A percentile compares a stretch with the other conserved stretches of the same genome.
phyloP scores from a whole-genome alignment of 1,140 invertebrate genomes.

The Holotrichia oblita region DNA sequence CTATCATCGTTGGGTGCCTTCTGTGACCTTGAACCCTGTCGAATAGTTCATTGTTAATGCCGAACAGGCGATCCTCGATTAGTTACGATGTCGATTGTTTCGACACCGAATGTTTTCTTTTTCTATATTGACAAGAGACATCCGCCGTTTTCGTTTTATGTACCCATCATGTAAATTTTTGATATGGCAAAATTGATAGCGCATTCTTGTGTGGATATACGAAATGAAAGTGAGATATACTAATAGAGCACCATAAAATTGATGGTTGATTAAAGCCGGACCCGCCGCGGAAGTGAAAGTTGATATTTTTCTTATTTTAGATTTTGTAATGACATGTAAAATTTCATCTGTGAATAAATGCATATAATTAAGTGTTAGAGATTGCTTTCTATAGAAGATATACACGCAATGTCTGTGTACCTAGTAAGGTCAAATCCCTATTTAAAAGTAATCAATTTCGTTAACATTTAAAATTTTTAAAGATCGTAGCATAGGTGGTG shows the following conservation, averaged over 20 bases:
- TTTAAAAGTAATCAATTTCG: no score
- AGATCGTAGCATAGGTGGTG: no score
- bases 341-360: conserved; percentile 13
- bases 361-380: not conserved
- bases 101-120: not conserved
- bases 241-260: not conserved
- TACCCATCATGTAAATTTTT: not conserved
- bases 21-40: conserved; percentile 40
- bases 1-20: conserved; percentile 1
- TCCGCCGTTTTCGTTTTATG: not conserved
- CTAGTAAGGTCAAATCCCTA: no score
- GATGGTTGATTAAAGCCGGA: not conserved
- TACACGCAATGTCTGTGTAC: no score
- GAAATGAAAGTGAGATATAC: not conserved
- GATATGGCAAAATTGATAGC: not conserved
- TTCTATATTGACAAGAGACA: not conserved
- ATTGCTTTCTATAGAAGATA: not conserved
- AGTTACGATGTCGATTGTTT: not conserved
- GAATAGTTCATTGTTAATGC: conserved; percentile 40
- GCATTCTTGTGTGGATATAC: no score
- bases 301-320: not conserved
- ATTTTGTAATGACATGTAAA: conserved; percentile 7
- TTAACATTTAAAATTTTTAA: no score
- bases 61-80: conserved; percentile 20
- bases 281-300: not conserved